Conservation (phyloP, 2,888 invertebrate species). For the Pollenia angustigena region DNA sequence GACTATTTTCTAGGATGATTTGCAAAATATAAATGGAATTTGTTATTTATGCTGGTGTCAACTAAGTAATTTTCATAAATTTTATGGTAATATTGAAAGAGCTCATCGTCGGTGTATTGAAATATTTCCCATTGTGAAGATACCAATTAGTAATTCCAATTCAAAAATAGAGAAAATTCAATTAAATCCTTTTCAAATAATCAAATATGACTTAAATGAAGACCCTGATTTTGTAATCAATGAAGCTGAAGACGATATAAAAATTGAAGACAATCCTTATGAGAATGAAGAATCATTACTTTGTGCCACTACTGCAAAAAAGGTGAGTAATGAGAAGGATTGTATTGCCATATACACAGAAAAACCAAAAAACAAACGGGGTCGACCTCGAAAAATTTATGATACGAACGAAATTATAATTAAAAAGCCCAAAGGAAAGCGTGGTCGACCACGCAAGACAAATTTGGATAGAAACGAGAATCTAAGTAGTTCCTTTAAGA, state of each 20-base stretch:
- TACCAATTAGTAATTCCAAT: not conserved
- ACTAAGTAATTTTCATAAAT: conserved; percentile 77
- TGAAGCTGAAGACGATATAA: not conserved
- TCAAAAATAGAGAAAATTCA: not conserved
- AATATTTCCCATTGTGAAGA: not conserved
- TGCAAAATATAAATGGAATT: conserved; percentile 54
- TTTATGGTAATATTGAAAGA: conserved; percentile 77
- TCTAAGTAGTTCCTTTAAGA: not conserved
- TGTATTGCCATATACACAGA: not conserved
- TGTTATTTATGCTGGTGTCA: conserved; percentile 78
- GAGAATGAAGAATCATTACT: not conserved
- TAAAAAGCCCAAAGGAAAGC: conserved; percentile 21
- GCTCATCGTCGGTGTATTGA: conserved; percentile 49
- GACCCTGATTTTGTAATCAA: not conserved
- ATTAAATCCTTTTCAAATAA: not conserved
- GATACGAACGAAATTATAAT: not conserved
- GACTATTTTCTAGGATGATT: conserved; percentile 27
- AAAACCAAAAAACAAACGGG: conserved; percentile 35
- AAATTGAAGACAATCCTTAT: not conserved
- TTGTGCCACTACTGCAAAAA: not conserved
- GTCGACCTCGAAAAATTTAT: conserved; percentile 37
- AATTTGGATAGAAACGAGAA: not conserved
- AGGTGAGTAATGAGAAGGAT: no score
- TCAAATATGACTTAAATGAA: not conserved
- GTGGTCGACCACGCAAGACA: conserved; percentile 39